Evolutionary conservation across 2,113 vertebrate species (phyloP).

Genomic region (Chionomys nivalis): DNA sequence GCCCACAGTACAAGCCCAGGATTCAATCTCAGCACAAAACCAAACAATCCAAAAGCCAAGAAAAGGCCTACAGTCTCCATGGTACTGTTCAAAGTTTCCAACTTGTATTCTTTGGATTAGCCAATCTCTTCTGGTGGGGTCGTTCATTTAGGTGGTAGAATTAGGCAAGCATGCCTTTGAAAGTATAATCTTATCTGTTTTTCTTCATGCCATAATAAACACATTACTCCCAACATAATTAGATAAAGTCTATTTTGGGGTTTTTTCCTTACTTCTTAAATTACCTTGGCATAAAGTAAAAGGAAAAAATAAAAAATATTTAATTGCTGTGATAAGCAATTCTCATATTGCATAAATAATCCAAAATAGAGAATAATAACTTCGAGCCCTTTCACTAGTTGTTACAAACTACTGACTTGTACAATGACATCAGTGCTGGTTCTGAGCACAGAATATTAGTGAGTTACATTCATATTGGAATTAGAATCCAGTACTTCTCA

Average conservation of each 20-base stretch:
- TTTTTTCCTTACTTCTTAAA: slow-evolving; percentile 53
- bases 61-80: background rate
- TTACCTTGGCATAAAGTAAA: slow-evolving; percentile 52
- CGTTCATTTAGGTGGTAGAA: background rate
- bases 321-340: slow-evolving; percentile 76
- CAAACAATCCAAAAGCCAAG: background rate
- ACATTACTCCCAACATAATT: slow-evolving; percentile 27
- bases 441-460: slow-evolving; percentile 77
- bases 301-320: background rate
- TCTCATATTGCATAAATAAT: slow-evolving; percentile 76
- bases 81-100: slow-evolving; percentile 1
- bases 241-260: slow-evolving; percentile 2
- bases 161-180: slow-evolving; percentile 19
- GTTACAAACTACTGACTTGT: slow-evolving; percentile 76
- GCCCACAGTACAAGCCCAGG: too few species aligned
- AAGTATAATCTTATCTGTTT: background rate
- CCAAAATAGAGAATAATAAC: slow-evolving; percentile 73
- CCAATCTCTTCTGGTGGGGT: background rate
- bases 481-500: slow-evolving; percentile 62
- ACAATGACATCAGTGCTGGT: slow-evolving; percentile 63
- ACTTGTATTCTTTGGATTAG: background rate
- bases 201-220: background rate
- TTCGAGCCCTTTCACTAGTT: slow-evolving; percentile 81
- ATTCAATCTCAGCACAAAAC: background rate
- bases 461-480: slow-evolving; percentile 49